Percentiles rank a stretch among this genome's conserved stretches.
Conservation (phyloP, 2,888 invertebrate species). For the Andrena bicolor region DNA sequence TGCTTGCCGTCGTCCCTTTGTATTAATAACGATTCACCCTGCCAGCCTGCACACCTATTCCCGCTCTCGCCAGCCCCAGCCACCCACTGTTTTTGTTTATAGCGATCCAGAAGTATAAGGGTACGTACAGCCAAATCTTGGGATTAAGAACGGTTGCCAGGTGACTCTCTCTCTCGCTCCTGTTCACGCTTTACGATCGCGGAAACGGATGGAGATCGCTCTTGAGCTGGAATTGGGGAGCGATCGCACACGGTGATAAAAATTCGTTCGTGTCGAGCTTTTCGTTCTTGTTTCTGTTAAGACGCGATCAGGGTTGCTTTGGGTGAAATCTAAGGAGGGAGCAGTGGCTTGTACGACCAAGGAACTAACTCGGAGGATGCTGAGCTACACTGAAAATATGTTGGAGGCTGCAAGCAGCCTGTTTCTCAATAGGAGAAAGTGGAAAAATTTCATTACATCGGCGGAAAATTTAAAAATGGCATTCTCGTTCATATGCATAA, state of each 20-base stretch:
- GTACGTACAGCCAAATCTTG: slow-evolving; percentile 78
- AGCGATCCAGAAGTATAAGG: slow-evolving; percentile 73
- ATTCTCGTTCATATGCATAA: too few species aligned
- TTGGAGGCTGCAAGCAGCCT: too few species aligned
- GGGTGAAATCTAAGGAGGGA: background rate
- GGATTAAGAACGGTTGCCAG: slow-evolving; percentile 77
- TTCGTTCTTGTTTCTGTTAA: background rate
- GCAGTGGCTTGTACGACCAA: background rate
- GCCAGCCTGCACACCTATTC: slow-evolving; percentile 59
- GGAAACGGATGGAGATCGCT: slow-evolving; percentile 58
- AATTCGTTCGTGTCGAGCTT: slow-evolving; percentile 22
- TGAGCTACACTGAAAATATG: background rate
- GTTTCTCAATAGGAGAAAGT: too few species aligned
- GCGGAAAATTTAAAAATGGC: too few species aligned
- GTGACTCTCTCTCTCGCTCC: slow-evolving; percentile 65
- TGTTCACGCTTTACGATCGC: slow-evolving; percentile 67
- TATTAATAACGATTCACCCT: slow-evolving; percentile 79
- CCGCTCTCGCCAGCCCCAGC: slow-evolving; percentile 54
- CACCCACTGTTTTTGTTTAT: slow-evolving; percentile 79
- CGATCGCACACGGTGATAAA: slow-evolving; percentile 31
- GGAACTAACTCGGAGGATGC: background rate
- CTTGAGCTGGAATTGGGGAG: slow-evolving; percentile 47
- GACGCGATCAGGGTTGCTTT: slow-evolving; percentile 7
- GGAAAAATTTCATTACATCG: too few species aligned
- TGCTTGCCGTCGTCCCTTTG: slow-evolving; percentile 80